Evolutionary conservation across 2,113 vertebrate species (phyloP).

Genomic region (Agelaius tricolor): DNA sequence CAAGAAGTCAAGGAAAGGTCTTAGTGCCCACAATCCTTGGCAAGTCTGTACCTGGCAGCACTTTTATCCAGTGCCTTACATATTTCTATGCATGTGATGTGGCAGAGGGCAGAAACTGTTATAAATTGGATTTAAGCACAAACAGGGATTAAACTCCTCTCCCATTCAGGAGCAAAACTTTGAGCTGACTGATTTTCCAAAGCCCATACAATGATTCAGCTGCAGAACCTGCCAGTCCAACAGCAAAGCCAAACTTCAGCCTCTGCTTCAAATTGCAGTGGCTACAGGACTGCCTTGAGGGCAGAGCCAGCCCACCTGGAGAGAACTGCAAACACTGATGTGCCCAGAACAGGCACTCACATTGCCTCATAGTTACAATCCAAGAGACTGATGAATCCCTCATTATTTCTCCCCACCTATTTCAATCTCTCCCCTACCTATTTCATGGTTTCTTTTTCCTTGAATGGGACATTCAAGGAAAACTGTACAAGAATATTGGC

Average conservation of each 20-base stretch:
- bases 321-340: neutral
- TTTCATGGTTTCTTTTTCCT: neutral
- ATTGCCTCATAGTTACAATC: neutral
- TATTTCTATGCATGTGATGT: accelerated
- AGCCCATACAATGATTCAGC: neutral
- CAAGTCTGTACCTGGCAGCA: neutral
- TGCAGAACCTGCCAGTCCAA: neutral
- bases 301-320: neutral
- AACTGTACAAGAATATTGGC: neutral
- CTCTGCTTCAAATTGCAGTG: neutral
- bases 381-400: neutral
- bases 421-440: neutral
- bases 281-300: neutral
- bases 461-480: neutral
- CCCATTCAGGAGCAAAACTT: neutral
- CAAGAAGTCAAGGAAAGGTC: neutral
- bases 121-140: neutral
- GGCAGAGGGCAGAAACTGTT: neutral
- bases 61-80: neutral
- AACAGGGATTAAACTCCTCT: neutral
- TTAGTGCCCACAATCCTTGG: neutral
- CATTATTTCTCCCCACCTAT: neutral
- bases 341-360: neutral
- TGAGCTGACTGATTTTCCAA: neutral
- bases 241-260: neutral